Base-by-base conservation (phyloP, 2,797 vertebrate genomes). In the Paedocypris micromegethes region DNA sequence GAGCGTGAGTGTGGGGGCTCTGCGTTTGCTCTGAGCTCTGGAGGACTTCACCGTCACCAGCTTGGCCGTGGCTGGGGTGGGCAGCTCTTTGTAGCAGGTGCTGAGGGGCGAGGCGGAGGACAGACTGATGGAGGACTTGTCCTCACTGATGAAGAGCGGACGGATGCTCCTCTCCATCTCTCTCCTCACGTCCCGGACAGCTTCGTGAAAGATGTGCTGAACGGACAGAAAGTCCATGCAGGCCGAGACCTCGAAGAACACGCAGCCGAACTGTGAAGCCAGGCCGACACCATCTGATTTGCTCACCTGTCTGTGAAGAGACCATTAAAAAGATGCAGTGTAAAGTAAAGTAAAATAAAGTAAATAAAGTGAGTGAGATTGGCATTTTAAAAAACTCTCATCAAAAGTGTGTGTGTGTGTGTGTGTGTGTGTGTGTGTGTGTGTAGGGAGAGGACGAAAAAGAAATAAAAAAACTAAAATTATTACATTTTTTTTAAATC, bases 31-130 rank as follows among this genome's bases (percentile, higher is more conserved):
- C 81, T 95, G 93, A 8, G 92, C 95, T 63, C 93, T 88, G 0
- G 93, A 94, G 0, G 94, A 91, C 80, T 96, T 96, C 9, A 97
- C 92, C 0, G 94, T 96, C 74, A 96, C 90, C 82, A 96, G 83
- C 81, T 95, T 96, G 81, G 94, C 93, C 3, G 93, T 94, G 71
- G 93, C 87, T 37, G 94, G 88, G 0, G 91, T 79, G 0, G 93
- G 94, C 71, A 95, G 88, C 86, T 97, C 94, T 76, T 93, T 94
- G 79, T 88, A 92, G 83, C 83, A 91, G 9, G 89, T 72, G 0
- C 90, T 72, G 0, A 91, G 83, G 0, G 88, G 72, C 0, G 85
- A 66, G 3, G 80, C 75, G 39, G 89, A 61, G 23, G 82, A 44
- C 0, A 87, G 75, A 8, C 80, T 73, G 0, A 86, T 77, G 23